Evolutionary conservation across 2,888 invertebrate genomes (phyloP), one percentile per base, ranked within the genome.

Genomic region (Coenonympha arcania): DNA sequence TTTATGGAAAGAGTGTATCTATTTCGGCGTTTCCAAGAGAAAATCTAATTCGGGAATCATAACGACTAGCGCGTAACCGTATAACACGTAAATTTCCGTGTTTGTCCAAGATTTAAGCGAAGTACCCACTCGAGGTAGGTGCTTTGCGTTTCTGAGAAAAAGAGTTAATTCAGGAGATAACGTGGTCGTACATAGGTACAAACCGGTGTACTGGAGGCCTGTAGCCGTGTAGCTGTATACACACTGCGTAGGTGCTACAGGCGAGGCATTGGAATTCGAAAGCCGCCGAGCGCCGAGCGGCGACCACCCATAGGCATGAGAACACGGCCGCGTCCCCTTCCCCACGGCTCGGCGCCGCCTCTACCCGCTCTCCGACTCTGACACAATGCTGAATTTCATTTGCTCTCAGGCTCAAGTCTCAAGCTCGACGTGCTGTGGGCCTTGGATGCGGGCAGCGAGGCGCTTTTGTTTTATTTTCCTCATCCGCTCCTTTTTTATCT

Each of bases 261-360:
- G 78, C 80, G 74, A 80, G 76, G 76, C 80, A 77, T 79, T 79
- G 85, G 86, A 86, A 86, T 86, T 85, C 74, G 84, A 84, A 84
- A 81, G 85, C 83, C 79, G 79, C 85, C 74, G 84, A 84, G 83
- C 81, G 85, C 83, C 79, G 79, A 79, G 79, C 83, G 76, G 72
- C 77, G 85, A 84, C 85, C 85, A 84, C 85, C 85, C 85, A 83
- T 77, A 81, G 82, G 78, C 85, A 80, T 84, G 85, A 83, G 85
- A 86, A 84, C 85, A 69, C 66, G 75, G 75, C 74, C 72, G 70
- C 75, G 76, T 75, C 76, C 81, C 82, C 78, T 81, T 82, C 83
- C 84, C 82, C 84, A 83, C 83, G 66, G 64, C 72, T 64, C 66
- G 73, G 76, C 80, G 76, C 80, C 83, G 79, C 81, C 81, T 77